Evolutionary conservation across 2,888 invertebrate genomes (phyloP).

Genomic region (Sinelater perroti): DNA sequence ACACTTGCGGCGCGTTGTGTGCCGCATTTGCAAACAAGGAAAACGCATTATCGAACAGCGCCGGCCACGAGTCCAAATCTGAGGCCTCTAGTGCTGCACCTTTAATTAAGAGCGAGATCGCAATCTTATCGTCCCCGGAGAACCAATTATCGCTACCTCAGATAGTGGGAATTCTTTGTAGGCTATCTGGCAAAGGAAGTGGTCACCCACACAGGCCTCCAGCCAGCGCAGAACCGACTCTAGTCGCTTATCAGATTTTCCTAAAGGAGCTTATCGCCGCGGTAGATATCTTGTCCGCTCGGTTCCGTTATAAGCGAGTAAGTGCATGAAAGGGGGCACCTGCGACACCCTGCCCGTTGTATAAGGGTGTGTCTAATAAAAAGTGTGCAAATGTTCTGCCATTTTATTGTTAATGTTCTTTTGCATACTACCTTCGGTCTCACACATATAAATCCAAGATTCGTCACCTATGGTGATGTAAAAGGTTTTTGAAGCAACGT

Average conservation of each 20-base stretch:
- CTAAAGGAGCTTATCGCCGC: slow-evolving; percentile 5
- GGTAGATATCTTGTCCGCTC: slow-evolving; percentile 4
- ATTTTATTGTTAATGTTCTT: no score
- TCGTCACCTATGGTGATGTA: no score
- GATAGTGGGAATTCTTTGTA: slow-evolving; percentile 1
- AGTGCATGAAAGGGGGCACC: slow-evolving; percentile 8
- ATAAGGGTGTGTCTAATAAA: no score
- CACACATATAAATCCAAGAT: no score
- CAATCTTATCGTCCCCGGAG: slow-evolving; percentile 13
- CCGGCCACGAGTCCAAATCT: slow-evolving; percentile 8
- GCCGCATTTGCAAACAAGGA: no score
- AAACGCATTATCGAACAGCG: slow-evolving; percentile 13
- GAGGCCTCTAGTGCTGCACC: slow-evolving; percentile 14
- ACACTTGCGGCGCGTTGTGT: no score
- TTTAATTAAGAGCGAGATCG: slow-evolving; percentile 19
- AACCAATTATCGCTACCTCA: slow-evolving; percentile 10
- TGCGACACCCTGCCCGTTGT: slow-evolving; percentile 5
- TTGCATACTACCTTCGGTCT: no score
- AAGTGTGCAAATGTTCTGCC: no score
- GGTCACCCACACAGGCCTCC: slow-evolving; percentile 14
- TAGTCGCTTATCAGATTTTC: slow-evolving; percentile 7
- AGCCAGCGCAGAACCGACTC: neutral
- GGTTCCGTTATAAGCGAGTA: neutral
- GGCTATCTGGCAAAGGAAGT: slow-evolving; percentile 11
- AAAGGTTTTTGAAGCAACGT: no score